phyloP scores from a whole-genome alignment of 2,797 vertebrate genomes.

The Chelonia mydas region DNA sequence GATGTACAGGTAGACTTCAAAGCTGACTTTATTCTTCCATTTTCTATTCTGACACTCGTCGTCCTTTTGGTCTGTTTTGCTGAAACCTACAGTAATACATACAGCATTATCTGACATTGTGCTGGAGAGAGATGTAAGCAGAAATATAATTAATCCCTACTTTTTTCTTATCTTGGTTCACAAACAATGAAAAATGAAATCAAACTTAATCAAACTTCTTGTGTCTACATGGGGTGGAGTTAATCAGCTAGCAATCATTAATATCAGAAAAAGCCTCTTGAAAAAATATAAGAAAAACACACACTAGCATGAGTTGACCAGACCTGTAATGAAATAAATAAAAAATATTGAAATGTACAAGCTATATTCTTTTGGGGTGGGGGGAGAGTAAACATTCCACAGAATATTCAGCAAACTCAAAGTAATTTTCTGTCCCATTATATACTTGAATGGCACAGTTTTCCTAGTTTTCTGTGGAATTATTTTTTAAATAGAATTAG shows the following conservation, averaged over 20 bases:
- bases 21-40: constrained; percentile 72
- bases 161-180: constrained; percentile 20
- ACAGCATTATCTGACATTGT: constrained; percentile 51
- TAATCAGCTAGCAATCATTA: background rate
- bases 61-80: constrained; percentile 64
- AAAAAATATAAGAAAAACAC: background rate
- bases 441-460: background rate
- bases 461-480: background rate
- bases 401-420: background rate
- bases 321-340: background rate
- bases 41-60: constrained; percentile 53
- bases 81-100: constrained; percentile 54
- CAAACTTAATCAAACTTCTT: background rate
- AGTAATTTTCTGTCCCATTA: background rate
- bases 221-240: background rate
- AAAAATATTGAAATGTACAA: constrained; percentile 37
- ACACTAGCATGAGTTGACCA: background rate
- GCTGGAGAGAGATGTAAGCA: constrained; percentile 41
- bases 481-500: background rate
- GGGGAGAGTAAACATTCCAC: background rate
- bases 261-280: background rate
- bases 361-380: background rate
- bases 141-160: constrained; percentile 40
- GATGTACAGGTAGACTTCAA: constrained; percentile 73
- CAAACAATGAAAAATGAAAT: constrained; percentile 32